These are phyloP conservation scores for Elysia crispata DNA, from an alignment of 2,888 invertebrate species.

Conservation along the genomic window DNA sequence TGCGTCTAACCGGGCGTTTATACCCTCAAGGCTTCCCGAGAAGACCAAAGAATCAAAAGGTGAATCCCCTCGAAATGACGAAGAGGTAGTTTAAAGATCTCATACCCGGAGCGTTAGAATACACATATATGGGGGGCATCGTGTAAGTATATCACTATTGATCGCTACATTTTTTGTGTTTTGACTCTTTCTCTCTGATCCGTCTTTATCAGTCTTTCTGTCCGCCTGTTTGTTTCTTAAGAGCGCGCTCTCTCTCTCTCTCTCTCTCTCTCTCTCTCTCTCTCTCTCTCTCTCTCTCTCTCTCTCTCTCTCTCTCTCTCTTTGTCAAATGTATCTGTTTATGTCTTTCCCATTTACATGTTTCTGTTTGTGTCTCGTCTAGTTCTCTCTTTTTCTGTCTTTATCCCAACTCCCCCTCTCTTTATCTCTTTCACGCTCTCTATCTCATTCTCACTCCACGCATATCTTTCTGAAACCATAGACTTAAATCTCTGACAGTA, in stretches of 20 bases:
- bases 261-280: constrained; percentile 28
- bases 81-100: too few relatives aligned
- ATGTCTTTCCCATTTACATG: not conserved
- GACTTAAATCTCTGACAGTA: too few relatives aligned
- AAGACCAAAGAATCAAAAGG: too few relatives aligned
- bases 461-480: not conserved
- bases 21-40: too few relatives aligned
- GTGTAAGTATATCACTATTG: too few relatives aligned
- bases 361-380: too few relatives aligned
- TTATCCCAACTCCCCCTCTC: not conserved
- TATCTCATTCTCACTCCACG: not conserved
- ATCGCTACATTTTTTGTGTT: too few relatives aligned
- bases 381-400: not conserved
- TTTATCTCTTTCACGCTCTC: not conserved
- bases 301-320: not conserved
- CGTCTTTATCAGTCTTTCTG: not conserved
- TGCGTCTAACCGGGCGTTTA: too few relatives aligned
- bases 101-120: too few relatives aligned
- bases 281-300: constrained; percentile 25
- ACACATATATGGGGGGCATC: too few relatives aligned
- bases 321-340: not conserved
- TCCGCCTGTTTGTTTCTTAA: constrained; percentile 19
- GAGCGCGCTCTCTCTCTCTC: constrained; percentile 16
- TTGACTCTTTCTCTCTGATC: not conserved
- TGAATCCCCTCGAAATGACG: too few relatives aligned